Evolutionary conservation across 2,888 invertebrate genomes (phyloP).

Genomic region (Orthonevra nobilis): DNA sequence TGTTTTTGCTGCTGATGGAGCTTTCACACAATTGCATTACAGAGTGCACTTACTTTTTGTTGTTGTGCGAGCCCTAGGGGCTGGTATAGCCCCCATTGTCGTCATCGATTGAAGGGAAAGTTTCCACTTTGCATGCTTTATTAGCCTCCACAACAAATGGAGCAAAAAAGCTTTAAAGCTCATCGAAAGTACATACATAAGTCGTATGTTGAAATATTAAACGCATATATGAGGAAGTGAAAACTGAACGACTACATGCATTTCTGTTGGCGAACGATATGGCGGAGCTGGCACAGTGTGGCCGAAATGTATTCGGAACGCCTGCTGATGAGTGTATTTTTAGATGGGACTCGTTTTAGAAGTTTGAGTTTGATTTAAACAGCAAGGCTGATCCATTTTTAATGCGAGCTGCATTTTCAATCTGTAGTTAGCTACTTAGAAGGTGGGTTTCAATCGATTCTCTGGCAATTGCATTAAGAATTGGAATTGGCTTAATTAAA

Average conservation of each 20-base stretch:
- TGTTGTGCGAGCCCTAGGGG: conserved; percentile 12
- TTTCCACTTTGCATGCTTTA: conserved; percentile 14
- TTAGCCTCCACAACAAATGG: too few relatives aligned
- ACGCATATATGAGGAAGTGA: conserved; percentile 68
- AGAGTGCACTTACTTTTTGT: neutral
- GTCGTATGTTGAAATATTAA: conserved; percentile 31
- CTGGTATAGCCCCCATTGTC: conserved; percentile 54
- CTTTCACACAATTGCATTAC: conserved; percentile 37
- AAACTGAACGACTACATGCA: conserved; percentile 17
- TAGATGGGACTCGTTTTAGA: too few relatives aligned
- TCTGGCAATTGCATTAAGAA: too few relatives aligned
- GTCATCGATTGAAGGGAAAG: conserved; percentile 66
- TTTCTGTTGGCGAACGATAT: conserved; percentile 2
- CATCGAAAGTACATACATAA: too few relatives aligned
- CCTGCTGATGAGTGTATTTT: too few relatives aligned
- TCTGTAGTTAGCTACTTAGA: too few relatives aligned
- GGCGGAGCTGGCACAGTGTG: conserved; percentile 33
- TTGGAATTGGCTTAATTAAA: too few relatives aligned
- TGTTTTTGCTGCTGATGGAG: too few relatives aligned
- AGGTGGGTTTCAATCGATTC: too few relatives aligned
- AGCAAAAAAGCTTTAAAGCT: conserved; percentile 20
- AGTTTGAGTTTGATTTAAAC: too few relatives aligned
- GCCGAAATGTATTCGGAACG: conserved; percentile 55
- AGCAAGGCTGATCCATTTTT: too few relatives aligned
- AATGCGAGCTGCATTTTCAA: too few relatives aligned